phyloP scores from a whole-genome alignment of 35 echinoderm and acorn worm species.

The Heliocidaris erythrogramma region DNA sequence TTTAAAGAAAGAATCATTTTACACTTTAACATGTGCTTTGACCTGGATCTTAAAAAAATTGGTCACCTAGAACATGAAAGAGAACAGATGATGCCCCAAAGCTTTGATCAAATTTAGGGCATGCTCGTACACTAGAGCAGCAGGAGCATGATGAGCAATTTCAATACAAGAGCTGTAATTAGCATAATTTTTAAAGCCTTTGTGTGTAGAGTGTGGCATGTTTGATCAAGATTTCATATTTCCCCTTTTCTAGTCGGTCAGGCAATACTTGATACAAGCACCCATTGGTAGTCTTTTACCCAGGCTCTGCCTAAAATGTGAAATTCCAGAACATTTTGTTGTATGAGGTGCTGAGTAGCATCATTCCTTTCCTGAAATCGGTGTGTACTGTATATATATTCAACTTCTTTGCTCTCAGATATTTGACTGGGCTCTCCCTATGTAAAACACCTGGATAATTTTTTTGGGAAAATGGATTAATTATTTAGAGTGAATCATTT shows the following conservation, averaged over 20 bases:
- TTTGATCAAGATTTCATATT: conserved; percentile 43
- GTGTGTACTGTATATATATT: too few species aligned
- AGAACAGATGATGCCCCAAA: neutral
- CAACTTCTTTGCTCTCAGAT: too few species aligned
- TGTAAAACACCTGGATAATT: too few species aligned
- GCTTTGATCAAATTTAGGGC: neutral
- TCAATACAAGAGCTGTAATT: conserved; percentile 2
- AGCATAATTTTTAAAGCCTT: conserved; percentile 23
- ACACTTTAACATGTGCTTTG: too few species aligned
- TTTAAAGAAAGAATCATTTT: too few species aligned
- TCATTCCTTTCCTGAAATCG: too few species aligned
- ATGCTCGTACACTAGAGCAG: neutral
- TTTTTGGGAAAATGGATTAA: too few species aligned
- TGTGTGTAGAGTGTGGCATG: conserved; percentile 23
- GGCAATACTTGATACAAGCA: conserved; percentile 9
- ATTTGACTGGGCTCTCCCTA: too few species aligned
- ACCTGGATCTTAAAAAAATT: too few species aligned
- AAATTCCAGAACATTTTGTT: neutral
- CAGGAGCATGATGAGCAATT: neutral
- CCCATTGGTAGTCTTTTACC: neutral
- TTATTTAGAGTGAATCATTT: too few species aligned
- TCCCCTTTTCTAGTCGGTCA: neutral
- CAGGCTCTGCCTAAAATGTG: neutral
- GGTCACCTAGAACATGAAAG: too few species aligned
- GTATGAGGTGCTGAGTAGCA: too few species aligned